Base-by-base conservation (phyloP, 2,113 vertebrate species). In the Chamaea fasciata region DNA sequence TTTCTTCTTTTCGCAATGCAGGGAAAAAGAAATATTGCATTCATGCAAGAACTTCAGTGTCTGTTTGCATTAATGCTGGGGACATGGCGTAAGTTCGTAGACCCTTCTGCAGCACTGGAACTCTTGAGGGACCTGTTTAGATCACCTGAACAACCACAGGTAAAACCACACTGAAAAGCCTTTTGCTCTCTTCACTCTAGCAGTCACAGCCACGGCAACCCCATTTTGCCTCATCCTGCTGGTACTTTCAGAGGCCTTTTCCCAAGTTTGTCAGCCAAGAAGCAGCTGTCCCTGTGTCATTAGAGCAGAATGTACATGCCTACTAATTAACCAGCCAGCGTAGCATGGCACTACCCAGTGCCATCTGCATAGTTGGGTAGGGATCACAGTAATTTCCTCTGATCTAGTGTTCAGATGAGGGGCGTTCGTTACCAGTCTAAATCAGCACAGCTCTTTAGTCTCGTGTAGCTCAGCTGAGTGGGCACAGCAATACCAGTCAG, bases 1-100 rank as follows among this genome's bases (percentile, higher is more conserved):
- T 85, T 44, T 88, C 71, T 88, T 71, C 39, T 88, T 67, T 76
- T 89, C 83, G 11, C 68, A 23, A 74, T 64, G 27, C 97, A 99
- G 99, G 98, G 99, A 96, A 99, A 99, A 97, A 98, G 99, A 97
- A 99, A 99, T 76, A 97, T 99, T 4, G 98, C 98, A 1, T 99
- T 99, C 97, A 99, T 99, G 99, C 99, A 99, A 95, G 99, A 99
- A 92, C 98, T 99, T 85, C 98, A 99, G 27, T 99, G 98, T 84
- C 98, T 99, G 55, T 99, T 99, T 87, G 98, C 99, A 41, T 96
- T 99, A 60, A 99, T 99, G 99, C 98, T 99, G 95, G 99, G 99
- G 53, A 99, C 99, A 7, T 98, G 96, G 15, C 98, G 99, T 55
- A 99, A 98, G 95, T 99, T 99, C 52, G 99, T 99, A 53, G 99